Evolutionary conservation across 35 echinoderm and acorn worm genomes (phyloP).

Genomic region (Lytechinus pictus): DNA sequence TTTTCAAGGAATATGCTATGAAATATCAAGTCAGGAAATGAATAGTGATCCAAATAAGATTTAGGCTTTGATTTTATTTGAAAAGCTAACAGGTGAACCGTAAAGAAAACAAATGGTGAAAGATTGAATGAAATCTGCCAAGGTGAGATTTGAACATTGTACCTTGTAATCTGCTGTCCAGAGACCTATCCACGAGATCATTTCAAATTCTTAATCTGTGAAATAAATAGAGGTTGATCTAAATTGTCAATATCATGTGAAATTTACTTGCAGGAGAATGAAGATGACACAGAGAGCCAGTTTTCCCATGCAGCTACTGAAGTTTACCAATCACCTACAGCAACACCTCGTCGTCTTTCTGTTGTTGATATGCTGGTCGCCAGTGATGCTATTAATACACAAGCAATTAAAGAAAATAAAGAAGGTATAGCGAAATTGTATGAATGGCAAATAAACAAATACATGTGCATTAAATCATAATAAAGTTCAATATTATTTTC

Average conservation of each 20-base stretch:
- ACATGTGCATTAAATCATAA: too few relatives aligned
- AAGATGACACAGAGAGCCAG: conserved; percentile 77
- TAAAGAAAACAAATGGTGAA: too few relatives aligned
- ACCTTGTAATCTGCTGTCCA: too few relatives aligned
- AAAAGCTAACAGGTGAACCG: too few relatives aligned
- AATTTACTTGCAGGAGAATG: conserved; percentile 60
- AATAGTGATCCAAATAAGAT: too few relatives aligned
- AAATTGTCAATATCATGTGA: background rate
- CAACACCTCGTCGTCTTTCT: conserved; percentile 75
- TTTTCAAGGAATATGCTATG: too few relatives aligned
- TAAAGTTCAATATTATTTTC: too few relatives aligned
- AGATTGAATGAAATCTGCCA: too few relatives aligned
- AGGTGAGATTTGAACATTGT: too few relatives aligned
- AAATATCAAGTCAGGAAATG: too few relatives aligned
- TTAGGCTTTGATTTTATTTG: too few relatives aligned
- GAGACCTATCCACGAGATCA: background rate
- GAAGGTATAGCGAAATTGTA: background rate
- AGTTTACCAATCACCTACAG: conserved; percentile 70
- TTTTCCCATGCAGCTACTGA: conserved; percentile 85
- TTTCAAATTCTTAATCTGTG: background rate
- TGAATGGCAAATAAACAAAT: background rate
- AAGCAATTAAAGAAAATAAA: conserved; percentile 64
- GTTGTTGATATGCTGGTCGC: conserved; percentile 75
- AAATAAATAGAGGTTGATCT: background rate
- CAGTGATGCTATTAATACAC: conserved; percentile 52